phyloP scores from a whole-genome alignment of 2,797 vertebrate species.

The Somateria mollissima region DNA sequence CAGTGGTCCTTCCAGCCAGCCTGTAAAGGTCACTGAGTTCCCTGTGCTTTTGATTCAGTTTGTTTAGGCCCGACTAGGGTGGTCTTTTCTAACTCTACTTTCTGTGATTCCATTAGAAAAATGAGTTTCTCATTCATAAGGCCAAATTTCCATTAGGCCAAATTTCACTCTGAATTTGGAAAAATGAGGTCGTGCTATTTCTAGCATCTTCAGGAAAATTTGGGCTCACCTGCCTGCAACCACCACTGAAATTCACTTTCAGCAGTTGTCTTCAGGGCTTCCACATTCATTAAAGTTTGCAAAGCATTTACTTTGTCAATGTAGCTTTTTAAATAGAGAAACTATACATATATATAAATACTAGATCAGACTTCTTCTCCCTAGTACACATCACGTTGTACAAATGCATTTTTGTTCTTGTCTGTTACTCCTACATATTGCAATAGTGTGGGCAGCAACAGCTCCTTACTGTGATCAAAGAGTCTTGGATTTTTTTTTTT shows the following conservation, averaged over 20 bases:
- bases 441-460: background rate
- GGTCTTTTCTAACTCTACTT: background rate
- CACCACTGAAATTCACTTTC: background rate
- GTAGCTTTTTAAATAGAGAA: background rate
- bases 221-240: background rate
- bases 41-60: background rate
- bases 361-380: background rate
- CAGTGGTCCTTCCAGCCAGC: background rate
- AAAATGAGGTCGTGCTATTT: background rate
- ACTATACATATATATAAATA: background rate
- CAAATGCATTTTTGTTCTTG: background rate
- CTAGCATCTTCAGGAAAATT: background rate
- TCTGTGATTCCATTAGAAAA: background rate
- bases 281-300: background rate
- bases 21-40: background rate
- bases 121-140: background rate
- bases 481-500: background rate
- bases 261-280: background rate
- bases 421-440: background rate
- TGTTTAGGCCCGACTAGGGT: background rate
- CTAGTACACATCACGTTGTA: background rate
- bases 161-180: background rate
- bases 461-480: background rate
- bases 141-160: background rate
- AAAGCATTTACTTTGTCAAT: background rate